A percentile compares a stretch with the other conserved stretches of the same genome.
phyloP scores from a whole-genome alignment of 2,888 invertebrate species.

The Conomelus anceps region DNA sequence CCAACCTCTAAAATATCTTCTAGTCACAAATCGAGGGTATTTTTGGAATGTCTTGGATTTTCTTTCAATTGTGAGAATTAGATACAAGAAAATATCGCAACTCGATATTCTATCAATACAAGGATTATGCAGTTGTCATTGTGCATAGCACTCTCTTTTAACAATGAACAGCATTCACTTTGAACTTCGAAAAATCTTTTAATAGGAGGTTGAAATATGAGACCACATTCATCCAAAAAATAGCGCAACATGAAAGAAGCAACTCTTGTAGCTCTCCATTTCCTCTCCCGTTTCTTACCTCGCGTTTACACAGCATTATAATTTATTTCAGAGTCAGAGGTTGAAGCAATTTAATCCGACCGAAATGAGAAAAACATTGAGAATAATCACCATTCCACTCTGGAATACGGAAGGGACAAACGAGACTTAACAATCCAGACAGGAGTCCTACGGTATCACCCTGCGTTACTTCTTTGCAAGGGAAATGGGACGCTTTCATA shows the following conservation, averaged over 20 bases:
- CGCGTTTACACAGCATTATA: background rate
- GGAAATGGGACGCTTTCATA: background rate
- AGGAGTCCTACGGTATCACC: too few relatives aligned
- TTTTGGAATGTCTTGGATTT: too few relatives aligned
- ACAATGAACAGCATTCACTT: too few relatives aligned
- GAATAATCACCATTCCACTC: background rate
- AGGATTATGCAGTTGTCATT: too few relatives aligned
- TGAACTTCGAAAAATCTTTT: too few relatives aligned
- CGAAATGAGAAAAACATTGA: background rate
- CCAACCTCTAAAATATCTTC: too few relatives aligned
- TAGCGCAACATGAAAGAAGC: background rate
- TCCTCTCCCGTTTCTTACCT: background rate
- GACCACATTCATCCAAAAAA: background rate
- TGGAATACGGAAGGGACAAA: background rate
- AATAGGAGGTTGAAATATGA: background rate
- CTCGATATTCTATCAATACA: too few relatives aligned
- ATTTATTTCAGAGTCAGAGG: background rate
- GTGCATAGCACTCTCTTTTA: too few relatives aligned
- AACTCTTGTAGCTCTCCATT: background rate
- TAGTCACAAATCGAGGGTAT: too few relatives aligned
- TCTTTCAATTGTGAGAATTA: too few relatives aligned
- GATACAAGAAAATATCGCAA: too few relatives aligned
- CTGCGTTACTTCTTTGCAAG: background rate
- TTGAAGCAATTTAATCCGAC: background rate
- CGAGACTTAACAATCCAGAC: background rate